Base-by-base conservation (phyloP, 1,140 invertebrate species). In the Hylaeus volcanicus region DNA sequence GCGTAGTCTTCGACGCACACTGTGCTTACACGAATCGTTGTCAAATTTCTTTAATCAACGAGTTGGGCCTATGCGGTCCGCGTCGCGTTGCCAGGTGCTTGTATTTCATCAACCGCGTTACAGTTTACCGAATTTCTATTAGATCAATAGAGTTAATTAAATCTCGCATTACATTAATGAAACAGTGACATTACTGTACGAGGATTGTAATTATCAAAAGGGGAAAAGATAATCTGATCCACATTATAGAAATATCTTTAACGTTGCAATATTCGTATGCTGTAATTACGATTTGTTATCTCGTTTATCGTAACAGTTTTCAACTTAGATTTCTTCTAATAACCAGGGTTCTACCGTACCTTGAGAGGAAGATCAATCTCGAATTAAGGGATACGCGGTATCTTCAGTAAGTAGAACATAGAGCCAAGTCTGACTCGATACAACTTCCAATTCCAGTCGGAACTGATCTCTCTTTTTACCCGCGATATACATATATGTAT, bases 41-140 rank as follows among this genome's bases (percentile, higher is more conserved):
- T 48, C 8, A 41, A 43, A 37, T 45, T 45, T 45, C 12, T 45
- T 0, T 37, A n/a, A 58, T 37, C 14, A n/a, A 0, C n/a, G 8
- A 9, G 2, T 12, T 26, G 26, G 51, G 51, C 11, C 11, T 9
- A 45, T 26, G 43, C 43, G 3, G 43, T 3, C 6, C 3, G 51
- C 37, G 9, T 41, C 3, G 3, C 11, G 4, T 26, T 11, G 8
- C 4, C n/a, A 3, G 5, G 0, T 14, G 63, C 53, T 43, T 3
- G 12, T 14, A 55, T 79, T 79, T 79, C 39, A n/a, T 12, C 48
- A 1, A 5, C 6, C 4, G 9, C n/a, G 58, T n/a, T 58, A 74
- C 51, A 56, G 51, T 74, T 74, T 74, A 56, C 39, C 14, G 41
- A 74, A 51, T 74, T 66, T 74, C 71, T 48, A 66, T 66, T 37